Evolutionary conservation across 2,888 invertebrate species (phyloP), one percentile per base, ranked within the genome.

Genomic region (Blastobasis adustella): DNA sequence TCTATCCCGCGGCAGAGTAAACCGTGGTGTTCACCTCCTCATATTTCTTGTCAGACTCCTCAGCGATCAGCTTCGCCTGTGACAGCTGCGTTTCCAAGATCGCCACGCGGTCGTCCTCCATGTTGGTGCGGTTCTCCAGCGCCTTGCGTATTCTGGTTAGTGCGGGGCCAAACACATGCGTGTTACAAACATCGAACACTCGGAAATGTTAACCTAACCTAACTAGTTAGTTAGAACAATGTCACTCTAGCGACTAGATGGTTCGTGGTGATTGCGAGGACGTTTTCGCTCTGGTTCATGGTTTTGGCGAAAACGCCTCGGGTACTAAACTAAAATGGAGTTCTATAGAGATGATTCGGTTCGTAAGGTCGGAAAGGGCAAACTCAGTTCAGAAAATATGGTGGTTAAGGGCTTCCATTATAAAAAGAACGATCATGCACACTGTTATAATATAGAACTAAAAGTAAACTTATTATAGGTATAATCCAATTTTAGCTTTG

Each of bases 11-110:
- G 8, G 38, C 9, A 37, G 66, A 57, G 61, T 71, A 73, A 23
- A 23, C 23, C 23, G 23, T 8, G 42, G 72, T 73, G 67, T 83
- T 91, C 89, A 99, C 99, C 98, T 99, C 99, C 93, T 99, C 99
- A 89, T 99, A 99, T 96, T 99, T 99, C 91, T 98, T 96, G 92
- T 99, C 99, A 69, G 98, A 98, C 91, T 99, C 99, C 91, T 99
- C 99, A 67, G 99, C 99, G 90, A 99, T 98, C 90, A 97, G 94
- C 92, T 98, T 98, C 83, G 99, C 99, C 91, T 99, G 98, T 70
- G 98, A 93, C 83, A 99, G 94, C 90, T 99, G 98, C 72, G 96
- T 95, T 90, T 99, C 99, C 91, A 99, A 92, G 79, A 96, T 94
- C 84, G 96, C 95, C 88, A 99, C 98, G 85, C 98, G 94, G 90